Evolutionary conservation across 2,888 invertebrate species (phyloP).

Genomic region (Drosophila subsilvestris): DNA sequence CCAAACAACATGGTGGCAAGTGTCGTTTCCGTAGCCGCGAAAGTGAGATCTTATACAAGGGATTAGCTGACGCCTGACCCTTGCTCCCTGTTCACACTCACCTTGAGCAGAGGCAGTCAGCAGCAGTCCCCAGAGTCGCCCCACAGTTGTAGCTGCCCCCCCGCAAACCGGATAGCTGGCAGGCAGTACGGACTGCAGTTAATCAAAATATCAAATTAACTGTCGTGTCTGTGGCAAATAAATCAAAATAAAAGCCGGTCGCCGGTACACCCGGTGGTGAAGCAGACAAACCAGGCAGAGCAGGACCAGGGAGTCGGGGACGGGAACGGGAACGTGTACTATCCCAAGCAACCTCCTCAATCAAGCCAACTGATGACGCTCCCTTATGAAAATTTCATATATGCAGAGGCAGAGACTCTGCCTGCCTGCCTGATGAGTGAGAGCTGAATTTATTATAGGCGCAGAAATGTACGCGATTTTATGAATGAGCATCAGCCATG

Average conservation of each 20-base stretch:
- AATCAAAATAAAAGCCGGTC: constrained; percentile 79
- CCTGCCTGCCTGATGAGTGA: constrained; percentile 59
- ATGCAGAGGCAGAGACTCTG: constrained; percentile 19
- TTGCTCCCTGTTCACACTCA: constrained; percentile 9
- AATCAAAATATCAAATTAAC: constrained; percentile 85
- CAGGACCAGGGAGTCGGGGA: neutral
- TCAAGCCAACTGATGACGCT: constrained; percentile 47
- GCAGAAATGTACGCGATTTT: constrained; percentile 61
- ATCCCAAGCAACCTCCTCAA: constrained; percentile 33
- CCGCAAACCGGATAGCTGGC: constrained; percentile 47
- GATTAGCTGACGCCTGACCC: constrained; percentile 62
- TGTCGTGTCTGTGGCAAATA: constrained; percentile 84
- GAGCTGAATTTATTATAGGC: constrained; percentile 75
- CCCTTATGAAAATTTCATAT: constrained; percentile 69
- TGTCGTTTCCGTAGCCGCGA: constrained; percentile 39
- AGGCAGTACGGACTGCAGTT: constrained; percentile 73
- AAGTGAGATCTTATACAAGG: constrained; percentile 65
- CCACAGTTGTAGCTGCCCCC: no score
- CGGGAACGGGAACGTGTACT: no score
- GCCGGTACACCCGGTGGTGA: constrained; percentile 14
- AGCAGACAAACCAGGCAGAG: constrained; percentile 7
- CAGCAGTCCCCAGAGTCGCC: neutral
- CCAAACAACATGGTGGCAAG: constrained; percentile 18
- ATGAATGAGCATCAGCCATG: constrained; percentile 51
- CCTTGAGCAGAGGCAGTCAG: neutral